Percentiles rank a stretch among this genome's conserved stretches.
Evolutionary conservation across 2,113 vertebrate genomes (phyloP).

Genomic region (Tragelaphus strepsiceros): DNA sequence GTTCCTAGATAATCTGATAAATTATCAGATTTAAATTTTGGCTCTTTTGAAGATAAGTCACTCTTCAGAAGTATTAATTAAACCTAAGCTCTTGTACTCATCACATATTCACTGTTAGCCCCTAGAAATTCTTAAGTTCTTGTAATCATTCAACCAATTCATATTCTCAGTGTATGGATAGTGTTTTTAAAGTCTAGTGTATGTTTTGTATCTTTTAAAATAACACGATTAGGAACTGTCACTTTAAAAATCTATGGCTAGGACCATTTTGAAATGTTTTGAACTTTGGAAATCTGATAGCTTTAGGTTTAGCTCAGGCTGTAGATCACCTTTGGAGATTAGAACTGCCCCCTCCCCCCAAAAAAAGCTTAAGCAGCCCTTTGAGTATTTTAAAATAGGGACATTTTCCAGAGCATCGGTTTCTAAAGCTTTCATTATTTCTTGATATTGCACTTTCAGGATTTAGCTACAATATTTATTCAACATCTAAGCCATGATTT

Average conservation of each 20-base stretch:
- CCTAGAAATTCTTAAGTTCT: conserved; percentile 8
- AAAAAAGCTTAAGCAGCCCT: conserved; percentile 33
- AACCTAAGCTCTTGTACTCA: neutral
- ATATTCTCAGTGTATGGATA: neutral
- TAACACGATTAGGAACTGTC: neutral
- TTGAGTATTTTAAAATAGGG: conserved; percentile 47
- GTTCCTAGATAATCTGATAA: neutral
- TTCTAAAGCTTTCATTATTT: conserved; percentile 55
- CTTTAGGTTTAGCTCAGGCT: conserved; percentile 1
- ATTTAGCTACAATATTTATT: conserved; percentile 55
- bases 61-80: neutral
- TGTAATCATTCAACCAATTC: neutral
- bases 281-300: neutral
- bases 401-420: conserved; percentile 52
- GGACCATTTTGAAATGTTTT: conserved; percentile 42
- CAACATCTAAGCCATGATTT: conserved; percentile 2
- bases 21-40: neutral
- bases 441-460: conserved; percentile 15
- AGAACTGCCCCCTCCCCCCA: neutral
- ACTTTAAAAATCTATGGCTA: neutral
- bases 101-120: neutral
- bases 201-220: neutral
- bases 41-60: neutral
- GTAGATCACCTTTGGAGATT: conserved; percentile 34
- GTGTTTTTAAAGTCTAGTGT: neutral